Percentiles rank a stretch among this genome's conserved stretches.
These are phyloP conservation scores for Sphyrna mokarran DNA, from an alignment of 2,113 vertebrate genomes.

Conservation along the genomic window DNA sequence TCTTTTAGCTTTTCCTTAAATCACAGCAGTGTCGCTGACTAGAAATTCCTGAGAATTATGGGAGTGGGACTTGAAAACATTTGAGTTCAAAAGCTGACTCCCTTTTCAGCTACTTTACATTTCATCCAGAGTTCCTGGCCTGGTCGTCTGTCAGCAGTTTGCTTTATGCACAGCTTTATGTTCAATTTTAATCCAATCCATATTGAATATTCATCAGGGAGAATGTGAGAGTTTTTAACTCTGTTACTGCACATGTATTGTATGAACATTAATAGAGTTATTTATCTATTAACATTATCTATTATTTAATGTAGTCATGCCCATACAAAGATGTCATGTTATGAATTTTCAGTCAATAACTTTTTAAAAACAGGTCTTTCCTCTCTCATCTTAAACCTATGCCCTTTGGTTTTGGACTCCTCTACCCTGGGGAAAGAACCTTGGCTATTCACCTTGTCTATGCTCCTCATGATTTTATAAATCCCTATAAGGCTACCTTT, in stretches of 20 bases:
- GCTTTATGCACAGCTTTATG: not conserved
- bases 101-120: not conserved
- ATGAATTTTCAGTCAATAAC: no score
- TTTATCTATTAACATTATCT: not conserved
- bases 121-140: not conserved
- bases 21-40: not conserved
- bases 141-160: not conserved
- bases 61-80: not conserved
- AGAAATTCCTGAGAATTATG: not conserved
- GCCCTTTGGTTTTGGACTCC: no score
- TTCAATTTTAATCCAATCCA: not conserved
- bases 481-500: no score
- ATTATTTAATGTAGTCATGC: not conserved
- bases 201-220: not conserved
- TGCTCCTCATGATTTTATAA: no score
- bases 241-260: not conserved
- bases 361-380: no score
- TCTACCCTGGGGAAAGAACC: no score
- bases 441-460: no score
- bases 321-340: no score
- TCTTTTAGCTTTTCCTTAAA: not conserved
- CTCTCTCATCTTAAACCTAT: no score
- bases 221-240: not conserved
- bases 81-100: not conserved
- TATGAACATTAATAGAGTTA: not conserved